A percentile compares a stretch with the other conserved stretches of the same genome.
Conservation (phyloP, 2,797 vertebrate genomes). For the Pogoniulus pusillus region DNA sequence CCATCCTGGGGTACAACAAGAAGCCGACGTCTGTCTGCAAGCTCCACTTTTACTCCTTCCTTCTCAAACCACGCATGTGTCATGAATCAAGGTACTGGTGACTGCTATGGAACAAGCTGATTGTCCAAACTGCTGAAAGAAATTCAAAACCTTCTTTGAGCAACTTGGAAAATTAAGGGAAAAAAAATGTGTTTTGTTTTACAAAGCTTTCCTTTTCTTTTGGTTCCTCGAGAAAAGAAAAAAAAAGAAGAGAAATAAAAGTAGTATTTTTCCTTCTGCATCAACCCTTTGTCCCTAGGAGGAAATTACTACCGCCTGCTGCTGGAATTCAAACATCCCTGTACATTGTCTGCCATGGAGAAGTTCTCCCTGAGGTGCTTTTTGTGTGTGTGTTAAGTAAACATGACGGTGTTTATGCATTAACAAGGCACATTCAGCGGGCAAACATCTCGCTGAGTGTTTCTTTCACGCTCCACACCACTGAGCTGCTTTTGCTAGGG, state of each 20-base stretch:
- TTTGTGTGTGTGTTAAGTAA: not conserved
- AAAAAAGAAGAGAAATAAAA: not conserved
- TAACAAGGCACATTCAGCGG: not conserved
- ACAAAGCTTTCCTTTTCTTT: not conserved
- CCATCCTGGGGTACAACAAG: conserved; percentile 40
- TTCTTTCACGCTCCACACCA: not conserved
- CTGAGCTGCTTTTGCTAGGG: conserved; percentile 26
- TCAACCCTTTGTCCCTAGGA: not conserved
- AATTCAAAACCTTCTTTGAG: conserved; percentile 19
- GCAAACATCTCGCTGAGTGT: conserved; percentile 7
- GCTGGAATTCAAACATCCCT: not conserved
- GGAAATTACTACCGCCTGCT: not conserved
- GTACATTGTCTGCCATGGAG: not conserved
- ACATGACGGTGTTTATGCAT: not conserved
- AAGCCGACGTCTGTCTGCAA: conserved; percentile 8
- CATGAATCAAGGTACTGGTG: conserved; percentile 30
- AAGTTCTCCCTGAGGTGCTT: not conserved
- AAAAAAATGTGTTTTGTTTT: conserved; percentile 32
- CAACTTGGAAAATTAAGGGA: conserved; percentile 10
- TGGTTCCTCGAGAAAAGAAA: not conserved
- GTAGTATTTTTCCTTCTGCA: not conserved
- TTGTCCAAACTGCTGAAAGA: conserved; percentile 31
- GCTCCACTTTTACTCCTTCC: not conserved
- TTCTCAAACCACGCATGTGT: conserved; percentile 10
- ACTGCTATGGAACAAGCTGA: not conserved